Conservation (phyloP, 53 echinoderm and acorn worm genomes). For the Apostichopus leukothele region DNA sequence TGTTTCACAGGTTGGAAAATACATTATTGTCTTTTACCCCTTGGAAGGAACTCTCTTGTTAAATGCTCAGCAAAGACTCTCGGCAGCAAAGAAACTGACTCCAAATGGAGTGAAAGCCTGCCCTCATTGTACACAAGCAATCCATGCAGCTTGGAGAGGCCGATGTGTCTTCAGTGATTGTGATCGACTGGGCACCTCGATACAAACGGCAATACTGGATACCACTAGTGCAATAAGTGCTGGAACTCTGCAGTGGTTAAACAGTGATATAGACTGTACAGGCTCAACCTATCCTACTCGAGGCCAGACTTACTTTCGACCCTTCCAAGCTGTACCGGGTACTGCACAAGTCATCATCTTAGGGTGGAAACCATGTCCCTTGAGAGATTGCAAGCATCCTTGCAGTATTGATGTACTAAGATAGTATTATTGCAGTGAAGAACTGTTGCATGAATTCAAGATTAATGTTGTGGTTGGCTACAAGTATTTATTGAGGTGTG, state of each 20-base stretch:
- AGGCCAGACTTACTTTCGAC: constrained; percentile 39
- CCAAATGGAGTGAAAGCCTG: constrained; percentile 8
- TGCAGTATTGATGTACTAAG: constrained; percentile 28
- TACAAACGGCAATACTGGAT: constrained; percentile 28
- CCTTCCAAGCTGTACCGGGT: constrained; percentile 30
- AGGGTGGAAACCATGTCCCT: constrained; percentile 31
- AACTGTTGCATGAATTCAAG: no score
- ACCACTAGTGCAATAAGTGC: not conserved
- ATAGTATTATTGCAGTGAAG: not conserved
- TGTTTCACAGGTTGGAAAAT: constrained; percentile 12
- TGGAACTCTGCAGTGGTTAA: constrained; percentile 19
- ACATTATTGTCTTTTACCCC: constrained; percentile 36
- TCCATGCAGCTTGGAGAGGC: constrained; percentile 35
- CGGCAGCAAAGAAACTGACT: constrained; percentile 6
- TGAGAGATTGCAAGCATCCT: constrained; percentile 40
- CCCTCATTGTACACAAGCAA: constrained; percentile 39
- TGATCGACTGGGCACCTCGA: constrained; percentile 25
- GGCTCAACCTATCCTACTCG: constrained; percentile 13
- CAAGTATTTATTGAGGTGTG: no score
- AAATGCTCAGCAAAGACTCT: constrained; percentile 33
- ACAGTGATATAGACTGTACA: constrained; percentile 26
- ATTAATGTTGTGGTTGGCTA: no score
- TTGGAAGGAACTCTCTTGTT: constrained; percentile 34
- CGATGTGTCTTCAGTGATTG: constrained; percentile 35
- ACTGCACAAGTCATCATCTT: constrained; percentile 32